Evolutionary conservation across 2,797 vertebrate genomes (phyloP), one percentile per base, ranked within the genome.

Genomic region (Helicolenus hilgendorfi): DNA sequence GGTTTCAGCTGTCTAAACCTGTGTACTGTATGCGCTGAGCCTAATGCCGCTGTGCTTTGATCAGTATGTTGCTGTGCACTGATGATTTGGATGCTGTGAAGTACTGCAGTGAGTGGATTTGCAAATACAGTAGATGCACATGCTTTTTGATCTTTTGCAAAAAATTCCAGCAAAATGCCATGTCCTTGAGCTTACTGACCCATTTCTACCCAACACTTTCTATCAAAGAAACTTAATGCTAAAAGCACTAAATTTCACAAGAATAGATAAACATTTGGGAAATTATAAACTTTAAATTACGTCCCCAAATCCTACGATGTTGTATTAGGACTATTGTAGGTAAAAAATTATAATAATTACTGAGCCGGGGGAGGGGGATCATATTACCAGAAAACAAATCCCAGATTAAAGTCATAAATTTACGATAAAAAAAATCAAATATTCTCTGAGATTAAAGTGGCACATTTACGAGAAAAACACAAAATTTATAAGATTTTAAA

Each of bases 21-120:
- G 76, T 71, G 72, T 22, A 55, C 53, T 55, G 53, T 71, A 58
- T 80, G 59, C 24, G n/a, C 81, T 41, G 71, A 83, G 81, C 67
- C 80, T 84, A 74, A 84, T 69, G 70, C 82, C 59, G 70, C 60
- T 2, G 31, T 11, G 56, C 89, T 92, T 91, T 94, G 85, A 92
- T 92, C 88, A 49, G 53, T 41, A 70, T 71, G 77, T 45, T 82
- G 29, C 71, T 71, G 58, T 38, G 80, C 74, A 73, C 81, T 59
- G 87, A 87, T 89, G 77, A 68, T 41, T 55, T 24, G 79, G 36
- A 84, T 81, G 79, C 53, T 72, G 53, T 73, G 27, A 81, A 55
- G 59, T 22, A 27, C 70, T 65, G 75, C 64, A 7, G 33, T 8
- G 11, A 74, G 41, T 72, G 83, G 53, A 84, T 89, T 83, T 89